phyloP scores from a whole-genome alignment of 2,888 invertebrate species.

The Phasia obesa region DNA sequence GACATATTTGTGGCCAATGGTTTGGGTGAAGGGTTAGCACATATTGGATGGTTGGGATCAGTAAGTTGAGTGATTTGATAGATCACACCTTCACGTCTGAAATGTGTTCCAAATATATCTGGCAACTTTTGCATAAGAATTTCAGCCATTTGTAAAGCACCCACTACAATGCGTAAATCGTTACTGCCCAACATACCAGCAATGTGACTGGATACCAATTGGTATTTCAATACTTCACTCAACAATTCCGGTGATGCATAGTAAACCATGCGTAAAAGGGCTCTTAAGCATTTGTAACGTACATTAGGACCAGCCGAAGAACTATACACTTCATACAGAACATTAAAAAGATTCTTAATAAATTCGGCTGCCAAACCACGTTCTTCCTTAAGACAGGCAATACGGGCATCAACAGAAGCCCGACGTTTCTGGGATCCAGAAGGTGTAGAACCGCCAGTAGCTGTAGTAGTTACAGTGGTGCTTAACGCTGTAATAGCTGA shows the following conservation, averaged over 20 bases:
- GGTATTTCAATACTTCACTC: constrained; percentile 87
- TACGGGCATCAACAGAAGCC: constrained; percentile 85
- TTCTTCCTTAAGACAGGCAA: constrained; percentile 88
- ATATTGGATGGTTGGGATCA: constrained; percentile 86
- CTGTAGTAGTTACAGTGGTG: constrained; percentile 71
- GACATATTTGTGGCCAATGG: constrained; percentile 79
- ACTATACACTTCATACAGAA: constrained; percentile 98
- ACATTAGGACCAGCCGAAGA: constrained; percentile 99
- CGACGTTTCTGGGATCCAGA: constrained; percentile 75
- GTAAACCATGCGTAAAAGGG: constrained; percentile 97
- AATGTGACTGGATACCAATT: constrained; percentile 96
- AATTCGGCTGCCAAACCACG: constrained; percentile 87
- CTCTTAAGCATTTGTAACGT: constrained; percentile 97
- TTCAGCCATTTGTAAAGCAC: constrained; percentile 97
- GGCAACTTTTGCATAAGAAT: constrained; percentile 98
- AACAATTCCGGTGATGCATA: constrained; percentile 95
- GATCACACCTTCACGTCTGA: constrained; percentile 98
- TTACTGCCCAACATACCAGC: constrained; percentile 99
- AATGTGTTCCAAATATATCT: constrained; percentile 96
- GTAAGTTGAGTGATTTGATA: constrained; percentile 90
- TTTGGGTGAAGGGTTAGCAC: constrained; percentile 84
- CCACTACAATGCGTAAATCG: constrained; percentile 97
- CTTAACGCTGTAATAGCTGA: constrained; percentile 71
- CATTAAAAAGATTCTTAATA: constrained; percentile 93
- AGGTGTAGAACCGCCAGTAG: constrained; percentile 62